Percentiles rank a stretch among this genome's conserved stretches.
phyloP scores from a whole-genome alignment of 1,140 invertebrate species.

The Melitaea cinxia region DNA sequence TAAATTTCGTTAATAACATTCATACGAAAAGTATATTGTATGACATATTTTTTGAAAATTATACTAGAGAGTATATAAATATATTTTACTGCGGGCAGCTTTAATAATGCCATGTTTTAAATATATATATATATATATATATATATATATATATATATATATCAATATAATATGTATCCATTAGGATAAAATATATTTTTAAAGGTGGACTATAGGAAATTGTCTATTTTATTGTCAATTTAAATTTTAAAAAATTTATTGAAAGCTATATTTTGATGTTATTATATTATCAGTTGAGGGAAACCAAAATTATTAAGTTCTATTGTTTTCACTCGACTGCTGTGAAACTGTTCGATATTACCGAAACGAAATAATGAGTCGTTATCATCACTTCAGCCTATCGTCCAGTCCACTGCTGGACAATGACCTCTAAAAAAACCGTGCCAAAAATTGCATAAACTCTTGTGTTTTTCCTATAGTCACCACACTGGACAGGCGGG shows the following conservation, averaged over 20 bases:
- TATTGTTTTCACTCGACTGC: conserved; percentile 4
- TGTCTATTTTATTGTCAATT: conserved; percentile 12
- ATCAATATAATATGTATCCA: not conserved
- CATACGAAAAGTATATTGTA: not conserved
- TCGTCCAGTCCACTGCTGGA: too few species aligned
- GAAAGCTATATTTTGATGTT: conserved; percentile 18
- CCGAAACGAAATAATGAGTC: not conserved
- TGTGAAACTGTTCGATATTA: not conserved
- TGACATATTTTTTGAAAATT: not conserved
- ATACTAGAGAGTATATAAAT: not conserved
- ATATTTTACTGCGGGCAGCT: conserved; percentile 15
- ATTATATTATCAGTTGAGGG: not conserved
- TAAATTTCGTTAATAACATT: conserved; percentile 6
- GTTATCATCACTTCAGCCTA: too few species aligned
- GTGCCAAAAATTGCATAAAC: too few species aligned
- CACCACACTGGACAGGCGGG: too few species aligned
- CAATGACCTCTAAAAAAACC: too few species aligned
- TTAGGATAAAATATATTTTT: conserved; percentile 16
- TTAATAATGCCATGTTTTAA: conserved; percentile 2
- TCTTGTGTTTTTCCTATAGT: too few species aligned
- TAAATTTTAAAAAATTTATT: conserved; percentile 4
- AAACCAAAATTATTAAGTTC: conserved; percentile 18
- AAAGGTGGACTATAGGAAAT: conserved; percentile 11
- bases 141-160: not conserved
- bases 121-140: not conserved